Base-by-base conservation (phyloP, 2,888 invertebrate genomes). In the Tetramorium bicarinatum region DNA sequence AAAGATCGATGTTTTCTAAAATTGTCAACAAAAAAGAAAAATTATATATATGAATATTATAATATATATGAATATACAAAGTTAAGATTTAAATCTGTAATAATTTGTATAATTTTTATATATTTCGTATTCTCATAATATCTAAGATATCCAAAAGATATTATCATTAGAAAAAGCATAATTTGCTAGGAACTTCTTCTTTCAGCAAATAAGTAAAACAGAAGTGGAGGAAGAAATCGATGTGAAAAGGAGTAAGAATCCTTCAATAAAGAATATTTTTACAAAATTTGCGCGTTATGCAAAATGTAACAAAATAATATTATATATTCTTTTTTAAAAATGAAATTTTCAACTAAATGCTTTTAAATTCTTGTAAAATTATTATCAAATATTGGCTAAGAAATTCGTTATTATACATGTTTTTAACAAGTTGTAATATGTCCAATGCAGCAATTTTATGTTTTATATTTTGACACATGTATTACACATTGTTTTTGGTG, bases 191-290 rank as follows among this genome's bases (percentile, higher is more conserved):
- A 25, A 75, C 82, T 89, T 87, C 81, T 90, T 90, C 83, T 90
- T 90, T 90, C 90, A 90, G 90, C 86, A 75, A 85, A 72, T 90
- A 89, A 87, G 62, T 86, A 77, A 82, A 47, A 87, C 84, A 82
- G 77, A 86, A 72, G 84, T 76, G 88, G 81, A 85, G 80, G 89
- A 84, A 87, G 83, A 76, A 87, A 82, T 61, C 90, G 67, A 83
- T 86, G 41, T 89, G 67, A 88, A 84, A 87, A 86, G 84, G 85
- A 89, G 90, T 90, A 90, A 90, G 90, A 86, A 80, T 85, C 56
- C 59, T 83, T 71, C 62, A 66, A 21, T 75, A 75, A 82, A 84
- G 56, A 83, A 75, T 88, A 85, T 81, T 81, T 74, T 83, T 84
- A 81, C 34, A 86, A 61, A 82, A 81, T 75, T 85, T 41, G 25